Percentiles rank a stretch among this genome's conserved stretches.
These are phyloP conservation scores for Echinometra lucunter DNA, from an alignment of 53 echinoderm and acorn worm species.

Conservation along the genomic window DNA sequence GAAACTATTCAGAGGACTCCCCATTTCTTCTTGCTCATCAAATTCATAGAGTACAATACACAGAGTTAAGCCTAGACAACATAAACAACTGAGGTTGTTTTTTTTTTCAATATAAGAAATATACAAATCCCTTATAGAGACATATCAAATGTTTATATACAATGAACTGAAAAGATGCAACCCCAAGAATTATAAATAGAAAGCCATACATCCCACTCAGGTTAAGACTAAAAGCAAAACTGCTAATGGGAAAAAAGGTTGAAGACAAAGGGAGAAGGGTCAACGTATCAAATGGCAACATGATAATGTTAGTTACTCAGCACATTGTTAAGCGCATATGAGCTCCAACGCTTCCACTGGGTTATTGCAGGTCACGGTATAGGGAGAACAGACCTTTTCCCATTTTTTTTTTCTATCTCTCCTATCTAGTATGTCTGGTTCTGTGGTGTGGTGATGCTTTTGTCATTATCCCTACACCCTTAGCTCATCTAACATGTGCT, in stretches of 20 bases:
- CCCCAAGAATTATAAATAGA: not conserved
- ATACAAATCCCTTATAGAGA: too few relatives aligned
- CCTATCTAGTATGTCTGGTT: not conserved
- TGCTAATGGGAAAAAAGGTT: not conserved
- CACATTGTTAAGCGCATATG: not conserved
- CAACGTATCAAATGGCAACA: not conserved
- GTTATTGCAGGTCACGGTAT: constrained; percentile 68
- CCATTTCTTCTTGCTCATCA: too few relatives aligned
- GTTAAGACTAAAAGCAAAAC: not conserved
- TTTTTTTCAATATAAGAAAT: too few relatives aligned
- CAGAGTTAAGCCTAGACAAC: too few relatives aligned
- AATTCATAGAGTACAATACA: too few relatives aligned
- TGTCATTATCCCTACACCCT: constrained; percentile 54
- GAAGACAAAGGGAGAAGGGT: not conserved
- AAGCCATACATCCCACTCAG: not conserved
- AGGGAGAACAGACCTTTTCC: constrained; percentile 34
- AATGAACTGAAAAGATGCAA: not conserved
- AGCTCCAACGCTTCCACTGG: not conserved
- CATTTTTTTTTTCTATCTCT: constrained; percentile 3
- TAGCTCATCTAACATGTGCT: constrained; percentile 45
- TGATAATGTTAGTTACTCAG: constrained; percentile 45
- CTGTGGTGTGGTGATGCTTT: constrained; percentile 51
- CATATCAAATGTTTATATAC: not conserved
- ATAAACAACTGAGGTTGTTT: too few relatives aligned
- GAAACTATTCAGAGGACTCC: too few relatives aligned